Conservation (phyloP, 35 echinoderm and acorn worm genomes). For the Heliocidaris tuberculata region DNA sequence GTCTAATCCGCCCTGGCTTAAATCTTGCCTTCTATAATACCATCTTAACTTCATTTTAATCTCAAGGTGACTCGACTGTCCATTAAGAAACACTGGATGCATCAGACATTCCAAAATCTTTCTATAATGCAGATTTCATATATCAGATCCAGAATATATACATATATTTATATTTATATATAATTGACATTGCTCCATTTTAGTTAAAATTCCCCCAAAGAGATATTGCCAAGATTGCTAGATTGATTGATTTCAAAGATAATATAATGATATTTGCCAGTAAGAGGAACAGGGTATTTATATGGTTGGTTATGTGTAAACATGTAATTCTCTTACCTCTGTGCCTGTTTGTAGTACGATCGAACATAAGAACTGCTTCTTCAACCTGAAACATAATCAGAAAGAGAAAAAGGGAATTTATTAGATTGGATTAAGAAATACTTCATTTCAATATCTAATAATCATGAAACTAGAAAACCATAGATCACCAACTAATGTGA, state of each 20-base stretch:
- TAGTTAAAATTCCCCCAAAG: background rate
- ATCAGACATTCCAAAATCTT: background rate
- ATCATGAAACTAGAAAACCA: too few relatives aligned
- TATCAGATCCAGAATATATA: background rate
- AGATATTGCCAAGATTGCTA: background rate
- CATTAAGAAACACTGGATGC: background rate
- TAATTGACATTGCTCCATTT: background rate
- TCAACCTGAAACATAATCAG: conserved; percentile 62
- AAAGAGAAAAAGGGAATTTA: conserved; percentile 34
- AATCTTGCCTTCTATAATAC: background rate
- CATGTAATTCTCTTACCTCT: conserved; percentile 66
- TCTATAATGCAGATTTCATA: background rate
- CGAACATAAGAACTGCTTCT: conserved; percentile 78
- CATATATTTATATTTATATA: too few relatives aligned
- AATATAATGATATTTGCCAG: background rate
- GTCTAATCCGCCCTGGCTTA: background rate
- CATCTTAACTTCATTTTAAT: background rate
- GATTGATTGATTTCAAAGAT: background rate
- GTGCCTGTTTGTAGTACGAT: conserved; percentile 74
- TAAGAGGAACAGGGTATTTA: background rate
- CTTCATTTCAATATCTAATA: background rate
- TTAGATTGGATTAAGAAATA: background rate
- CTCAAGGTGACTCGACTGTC: background rate
- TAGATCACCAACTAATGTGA: too few relatives aligned
- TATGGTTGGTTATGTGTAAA: background rate